Evolutionary conservation across 2,113 vertebrate species (phyloP).

Genomic region (Brachionichthys hirsutus): DNA sequence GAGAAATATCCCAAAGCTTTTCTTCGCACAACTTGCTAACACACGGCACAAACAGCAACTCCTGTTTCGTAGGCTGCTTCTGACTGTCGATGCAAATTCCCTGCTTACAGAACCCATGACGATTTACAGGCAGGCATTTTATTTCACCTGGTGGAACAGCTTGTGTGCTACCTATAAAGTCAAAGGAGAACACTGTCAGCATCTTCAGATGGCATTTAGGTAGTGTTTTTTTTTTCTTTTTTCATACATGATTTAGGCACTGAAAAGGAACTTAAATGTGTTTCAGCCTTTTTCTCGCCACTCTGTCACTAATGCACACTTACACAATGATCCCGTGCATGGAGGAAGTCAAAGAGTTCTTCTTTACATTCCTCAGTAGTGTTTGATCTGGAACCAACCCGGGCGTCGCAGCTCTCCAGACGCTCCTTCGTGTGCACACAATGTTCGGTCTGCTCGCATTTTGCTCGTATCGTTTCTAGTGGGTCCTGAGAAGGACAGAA

Average conservation of each 20-base stretch:
- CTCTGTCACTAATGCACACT: slow-evolving; percentile 47
- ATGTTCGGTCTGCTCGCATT: slow-evolving; percentile 83
- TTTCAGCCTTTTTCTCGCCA: background rate
- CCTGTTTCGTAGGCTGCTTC: background rate
- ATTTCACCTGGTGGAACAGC: slow-evolving; percentile 74
- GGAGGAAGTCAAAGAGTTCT: slow-evolving; percentile 92
- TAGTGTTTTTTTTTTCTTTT: background rate
- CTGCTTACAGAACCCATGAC: background rate
- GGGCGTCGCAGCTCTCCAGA: slow-evolving; percentile 80
- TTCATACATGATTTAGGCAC: background rate
- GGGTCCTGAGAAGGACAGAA: slow-evolving; percentile 78
- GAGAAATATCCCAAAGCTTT: background rate
- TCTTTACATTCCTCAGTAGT: slow-evolving; percentile 88
- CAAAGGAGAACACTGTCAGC: slow-evolving; percentile 1
- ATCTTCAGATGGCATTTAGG: background rate
- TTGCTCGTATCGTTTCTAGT: slow-evolving; percentile 78
- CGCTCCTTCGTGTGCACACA: slow-evolving; percentile 81
- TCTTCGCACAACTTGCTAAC: background rate
- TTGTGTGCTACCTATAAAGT: slow-evolving; percentile 69
- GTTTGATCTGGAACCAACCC: slow-evolving; percentile 79
- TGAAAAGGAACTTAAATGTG: background rate
- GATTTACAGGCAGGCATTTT: slow-evolving; percentile 50
- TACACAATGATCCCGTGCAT: slow-evolving; percentile 92
- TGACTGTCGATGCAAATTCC: background rate
- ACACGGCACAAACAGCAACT: slow-evolving; percentile 5